Conservation (phyloP, 2,888 invertebrate genomes). For the Halictus ligatus region DNA sequence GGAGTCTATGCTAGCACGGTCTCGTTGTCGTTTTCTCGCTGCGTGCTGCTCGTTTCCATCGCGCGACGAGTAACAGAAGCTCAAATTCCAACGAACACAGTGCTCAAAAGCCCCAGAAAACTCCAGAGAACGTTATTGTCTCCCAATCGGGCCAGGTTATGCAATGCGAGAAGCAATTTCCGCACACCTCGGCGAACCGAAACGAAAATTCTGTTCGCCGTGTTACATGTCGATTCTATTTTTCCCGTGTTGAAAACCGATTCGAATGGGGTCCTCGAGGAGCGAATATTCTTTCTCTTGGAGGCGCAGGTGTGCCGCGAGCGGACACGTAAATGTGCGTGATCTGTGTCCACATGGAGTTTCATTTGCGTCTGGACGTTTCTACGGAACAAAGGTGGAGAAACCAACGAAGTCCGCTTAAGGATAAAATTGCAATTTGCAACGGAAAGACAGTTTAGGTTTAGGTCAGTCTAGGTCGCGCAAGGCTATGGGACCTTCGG, state of each 20-base stretch:
- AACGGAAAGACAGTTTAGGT: neutral
- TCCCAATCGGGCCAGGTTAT: neutral
- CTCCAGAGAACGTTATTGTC: neutral
- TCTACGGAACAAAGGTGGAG: neutral
- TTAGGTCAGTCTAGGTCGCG: neutral
- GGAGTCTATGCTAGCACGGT: slow-evolving; percentile 28
- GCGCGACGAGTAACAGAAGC: neutral
- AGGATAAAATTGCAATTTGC: neutral
- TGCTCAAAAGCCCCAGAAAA: neutral
- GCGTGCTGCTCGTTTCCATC: neutral
- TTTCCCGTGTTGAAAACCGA: neutral
- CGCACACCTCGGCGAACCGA: neutral
- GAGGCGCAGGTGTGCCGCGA: neutral
- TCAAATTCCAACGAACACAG: neutral
- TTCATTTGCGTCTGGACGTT: neutral
- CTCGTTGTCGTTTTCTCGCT: neutral
- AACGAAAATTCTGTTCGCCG: neutral
- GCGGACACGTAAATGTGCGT: neutral
- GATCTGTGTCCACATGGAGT: neutral
- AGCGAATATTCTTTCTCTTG: neutral
- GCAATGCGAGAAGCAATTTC: neutral
- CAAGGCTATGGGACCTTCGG: neutral
- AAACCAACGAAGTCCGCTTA: neutral
- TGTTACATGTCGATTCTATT: neutral
- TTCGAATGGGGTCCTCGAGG: neutral